Evolutionary conservation across 2,113 vertebrate genomes (phyloP).

Genomic region (Leptocoma aspasia): DNA sequence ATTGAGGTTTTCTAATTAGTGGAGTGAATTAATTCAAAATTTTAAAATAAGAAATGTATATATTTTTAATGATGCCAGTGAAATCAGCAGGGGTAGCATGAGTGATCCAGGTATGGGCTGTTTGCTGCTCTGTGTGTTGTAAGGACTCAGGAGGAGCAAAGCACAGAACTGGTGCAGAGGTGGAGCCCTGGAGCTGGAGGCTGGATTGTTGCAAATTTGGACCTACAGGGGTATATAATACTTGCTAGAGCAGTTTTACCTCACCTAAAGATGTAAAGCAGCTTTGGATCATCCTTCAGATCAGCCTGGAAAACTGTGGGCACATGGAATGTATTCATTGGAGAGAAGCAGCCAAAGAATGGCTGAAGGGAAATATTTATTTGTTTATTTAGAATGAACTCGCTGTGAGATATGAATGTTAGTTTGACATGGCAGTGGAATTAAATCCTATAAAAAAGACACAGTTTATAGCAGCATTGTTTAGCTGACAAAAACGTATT

Average conservation of each 20-base stretch:
- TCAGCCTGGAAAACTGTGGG: not conserved
- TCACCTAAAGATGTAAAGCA: not conserved
- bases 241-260: not conserved
- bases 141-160: not conserved
- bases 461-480: not conserved
- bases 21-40: not conserved
- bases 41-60: not conserved
- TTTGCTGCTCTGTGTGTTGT: not conserved
- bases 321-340: not conserved
- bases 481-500: constrained; percentile 24
- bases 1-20: not conserved
- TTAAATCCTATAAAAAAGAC: constrained; percentile 1
- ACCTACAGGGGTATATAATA: too few relatives aligned
- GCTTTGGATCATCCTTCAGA: not conserved
- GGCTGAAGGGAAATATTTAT: not conserved
- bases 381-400: not conserved
- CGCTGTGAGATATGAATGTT: not conserved
- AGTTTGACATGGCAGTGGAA: not conserved
- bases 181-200: not conserved
- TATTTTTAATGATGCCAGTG: not conserved
- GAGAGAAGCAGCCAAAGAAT: not conserved
- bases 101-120: not conserved
- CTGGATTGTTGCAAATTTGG: not conserved
- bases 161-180: not conserved
- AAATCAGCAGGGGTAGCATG: not conserved